Evolutionary conservation across 2,797 vertebrate species (phyloP).

Genomic region (Alca torda): DNA sequence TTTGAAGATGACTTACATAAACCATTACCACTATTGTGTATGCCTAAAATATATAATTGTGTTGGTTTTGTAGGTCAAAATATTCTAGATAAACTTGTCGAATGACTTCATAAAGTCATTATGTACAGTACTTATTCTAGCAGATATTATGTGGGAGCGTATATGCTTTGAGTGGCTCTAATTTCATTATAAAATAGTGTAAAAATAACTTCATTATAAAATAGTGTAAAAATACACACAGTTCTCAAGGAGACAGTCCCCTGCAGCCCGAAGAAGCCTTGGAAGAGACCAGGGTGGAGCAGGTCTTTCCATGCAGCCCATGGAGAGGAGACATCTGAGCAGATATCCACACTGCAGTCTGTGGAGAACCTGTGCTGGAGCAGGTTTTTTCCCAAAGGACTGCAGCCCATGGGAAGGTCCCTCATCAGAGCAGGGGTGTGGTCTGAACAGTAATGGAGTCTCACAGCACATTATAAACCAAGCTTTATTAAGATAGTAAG

Average conservation of each 20-base stretch:
- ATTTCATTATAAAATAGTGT: background rate
- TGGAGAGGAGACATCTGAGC: background rate
- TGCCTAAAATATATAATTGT: background rate
- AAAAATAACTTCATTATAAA: background rate
- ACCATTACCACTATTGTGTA: background rate
- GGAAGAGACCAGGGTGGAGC: background rate
- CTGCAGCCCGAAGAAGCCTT: background rate
- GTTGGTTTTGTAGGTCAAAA: background rate
- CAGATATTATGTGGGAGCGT: background rate
- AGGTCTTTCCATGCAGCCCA: background rate
- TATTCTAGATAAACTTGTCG: background rate
- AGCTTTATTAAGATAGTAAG: background rate
- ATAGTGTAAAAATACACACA: background rate
- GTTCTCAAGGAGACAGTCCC: background rate
- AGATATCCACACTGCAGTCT: background rate
- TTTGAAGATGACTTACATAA: background rate
- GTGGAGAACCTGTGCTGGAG: background rate
- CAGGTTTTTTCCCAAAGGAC: background rate
- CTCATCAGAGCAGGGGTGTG: background rate
- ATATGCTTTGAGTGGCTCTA: background rate
- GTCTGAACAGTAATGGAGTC: background rate
- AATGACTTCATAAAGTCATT: background rate
- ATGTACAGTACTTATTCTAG: background rate
- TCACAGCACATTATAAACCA: background rate
- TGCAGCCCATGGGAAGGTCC: background rate